A percentile compares a stretch with the other conserved stretches of the same genome.
Evolutionary conservation across 2,113 vertebrate species (phyloP).

Genomic region (Tringa solitaria): DNA sequence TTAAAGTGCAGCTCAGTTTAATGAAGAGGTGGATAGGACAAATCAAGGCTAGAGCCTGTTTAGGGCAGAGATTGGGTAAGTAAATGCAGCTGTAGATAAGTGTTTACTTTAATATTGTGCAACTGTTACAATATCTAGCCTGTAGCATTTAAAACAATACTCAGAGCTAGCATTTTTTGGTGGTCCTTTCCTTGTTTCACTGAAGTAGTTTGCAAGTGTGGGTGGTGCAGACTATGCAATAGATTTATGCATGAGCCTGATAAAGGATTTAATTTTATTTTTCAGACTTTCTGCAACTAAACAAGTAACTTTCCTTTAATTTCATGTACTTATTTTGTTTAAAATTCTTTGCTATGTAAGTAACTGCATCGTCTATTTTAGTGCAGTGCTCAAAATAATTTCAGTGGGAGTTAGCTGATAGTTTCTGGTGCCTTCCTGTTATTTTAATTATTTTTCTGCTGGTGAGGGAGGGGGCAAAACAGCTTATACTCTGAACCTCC

Average conservation of each 20-base stretch:
- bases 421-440: conserved; percentile 29
- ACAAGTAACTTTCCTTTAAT: not conserved
- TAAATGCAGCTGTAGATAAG: not conserved
- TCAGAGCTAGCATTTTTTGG: not conserved
- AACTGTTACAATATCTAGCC: not conserved
- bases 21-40: conserved; percentile 20
- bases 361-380: conserved; percentile 39
- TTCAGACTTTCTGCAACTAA: conserved; percentile 1
- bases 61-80: conserved; percentile 44
- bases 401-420: conserved; percentile 51
- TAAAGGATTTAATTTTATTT: conserved; percentile 1
- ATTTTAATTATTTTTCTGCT: conserved; percentile 42
- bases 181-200: not conserved
- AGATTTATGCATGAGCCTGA: not conserved
- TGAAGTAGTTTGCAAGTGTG: not conserved
- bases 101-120: not conserved
- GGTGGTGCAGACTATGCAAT: not conserved
- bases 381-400: conserved; percentile 48
- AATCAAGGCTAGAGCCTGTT: not conserved
- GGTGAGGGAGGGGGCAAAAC: not conserved
- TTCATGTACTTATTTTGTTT: not conserved
- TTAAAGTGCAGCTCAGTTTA: conserved; percentile 41
- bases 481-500: not conserved
- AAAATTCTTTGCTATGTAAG: conserved; percentile 12
- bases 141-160: not conserved